A percentile compares a stretch with the other conserved stretches of the same genome.
Evolutionary conservation across 2,113 vertebrate species (phyloP).

Genomic region (Carlito syrichta): DNA sequence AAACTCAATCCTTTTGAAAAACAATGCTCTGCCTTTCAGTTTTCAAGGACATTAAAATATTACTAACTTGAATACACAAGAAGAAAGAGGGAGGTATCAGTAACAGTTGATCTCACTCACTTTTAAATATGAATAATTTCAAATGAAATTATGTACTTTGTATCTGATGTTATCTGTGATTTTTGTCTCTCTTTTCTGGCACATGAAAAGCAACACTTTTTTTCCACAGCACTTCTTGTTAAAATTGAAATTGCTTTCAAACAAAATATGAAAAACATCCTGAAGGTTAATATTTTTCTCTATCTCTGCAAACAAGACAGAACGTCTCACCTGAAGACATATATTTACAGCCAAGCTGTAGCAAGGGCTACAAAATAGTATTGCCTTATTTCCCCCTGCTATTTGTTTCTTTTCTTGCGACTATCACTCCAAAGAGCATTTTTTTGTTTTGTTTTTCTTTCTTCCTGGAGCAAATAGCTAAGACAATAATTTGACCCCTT

Average conservation of each 20-base stretch:
- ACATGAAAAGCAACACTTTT: neutral
- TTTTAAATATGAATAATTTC: constrained; percentile 65
- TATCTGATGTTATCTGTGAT: constrained; percentile 59
- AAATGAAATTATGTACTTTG: constrained; percentile 46
- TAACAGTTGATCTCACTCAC: constrained; percentile 49
- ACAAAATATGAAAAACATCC: constrained; percentile 13
- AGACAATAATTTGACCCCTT: neutral
- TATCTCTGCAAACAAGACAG: neutral
- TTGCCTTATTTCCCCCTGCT: neutral
- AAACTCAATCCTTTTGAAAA: constrained; percentile 66
- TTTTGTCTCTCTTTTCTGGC: neutral
- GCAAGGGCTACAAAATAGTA: neutral
- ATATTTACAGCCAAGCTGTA: neutral
- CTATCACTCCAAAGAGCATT: neutral
- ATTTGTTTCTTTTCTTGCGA: neutral
- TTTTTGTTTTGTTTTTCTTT: constrained; percentile 36
- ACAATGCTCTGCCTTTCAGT: constrained; percentile 26
- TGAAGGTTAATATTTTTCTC: neutral
- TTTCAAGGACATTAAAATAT: constrained; percentile 53
- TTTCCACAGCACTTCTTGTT: constrained; percentile 3
- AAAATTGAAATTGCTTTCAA: constrained; percentile 50
- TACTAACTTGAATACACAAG: constrained; percentile 55
- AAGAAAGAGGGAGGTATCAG: constrained; percentile 28
- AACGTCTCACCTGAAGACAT: constrained; percentile 52
- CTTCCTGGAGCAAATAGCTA: constrained; percentile 12